These are phyloP conservation scores for Macrotus californicus DNA, from an alignment of 2,113 vertebrate species.

Conservation along the genomic window DNA sequence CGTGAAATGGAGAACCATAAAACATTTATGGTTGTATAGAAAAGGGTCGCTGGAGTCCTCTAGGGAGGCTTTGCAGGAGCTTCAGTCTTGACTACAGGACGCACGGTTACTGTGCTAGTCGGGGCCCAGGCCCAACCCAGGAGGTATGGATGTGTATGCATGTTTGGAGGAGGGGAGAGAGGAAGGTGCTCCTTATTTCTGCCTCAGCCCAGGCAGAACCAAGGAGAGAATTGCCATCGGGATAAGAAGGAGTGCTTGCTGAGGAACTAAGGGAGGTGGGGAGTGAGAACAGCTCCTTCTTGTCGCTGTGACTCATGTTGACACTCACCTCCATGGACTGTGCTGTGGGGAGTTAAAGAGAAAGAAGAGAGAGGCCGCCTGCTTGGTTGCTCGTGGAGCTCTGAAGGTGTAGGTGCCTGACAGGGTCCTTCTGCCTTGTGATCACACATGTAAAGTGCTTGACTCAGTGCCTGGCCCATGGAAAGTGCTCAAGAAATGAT, in stretches of 20 bases:
- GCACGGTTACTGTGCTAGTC: background rate
- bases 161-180: background rate
- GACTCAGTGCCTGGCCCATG: background rate
- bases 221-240: background rate
- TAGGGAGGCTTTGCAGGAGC: background rate
- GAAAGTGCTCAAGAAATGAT: background rate
- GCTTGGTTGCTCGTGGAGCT: background rate
- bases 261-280: background rate
- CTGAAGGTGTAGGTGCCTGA: background rate
- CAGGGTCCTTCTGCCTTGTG: background rate
- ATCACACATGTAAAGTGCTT: background rate
- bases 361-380: background rate
- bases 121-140: background rate
- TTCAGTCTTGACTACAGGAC: background rate
- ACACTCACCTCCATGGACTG: rapidly evolving
- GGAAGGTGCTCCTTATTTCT: background rate
- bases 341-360: background rate
- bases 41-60: background rate
- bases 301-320: background rate
- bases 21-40: background rate
- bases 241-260: background rate
- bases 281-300: background rate
- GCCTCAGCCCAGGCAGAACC: background rate
- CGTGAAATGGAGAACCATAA: constrained; percentile 39
- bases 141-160: background rate